A percentile compares a stretch with the other conserved stretches of the same genome.
phyloP scores from a whole-genome alignment of 2,113 vertebrate genomes.

The Pontoporia blainvillei region DNA sequence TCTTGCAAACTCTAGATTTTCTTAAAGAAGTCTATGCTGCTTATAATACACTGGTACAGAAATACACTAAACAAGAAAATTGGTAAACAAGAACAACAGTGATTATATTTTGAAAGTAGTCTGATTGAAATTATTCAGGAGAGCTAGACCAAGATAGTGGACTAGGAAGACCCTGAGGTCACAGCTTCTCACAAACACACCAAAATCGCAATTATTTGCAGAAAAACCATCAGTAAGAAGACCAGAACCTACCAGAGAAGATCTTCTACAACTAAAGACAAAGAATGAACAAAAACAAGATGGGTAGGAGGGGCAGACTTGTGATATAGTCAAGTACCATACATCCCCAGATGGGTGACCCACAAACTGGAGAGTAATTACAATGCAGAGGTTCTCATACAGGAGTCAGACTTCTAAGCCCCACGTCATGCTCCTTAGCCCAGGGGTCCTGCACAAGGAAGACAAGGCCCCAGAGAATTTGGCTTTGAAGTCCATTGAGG shows the following conservation, averaged over 20 bases:
- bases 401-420: too few species aligned
- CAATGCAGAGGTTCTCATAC: too few species aligned
- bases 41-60: background rate
- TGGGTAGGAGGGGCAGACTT: background rate
- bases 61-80: background rate
- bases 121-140: background rate
- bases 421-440: too few species aligned
- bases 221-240: background rate
- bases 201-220: background rate
- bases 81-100: background rate
- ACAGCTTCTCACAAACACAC: background rate
- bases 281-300: background rate
- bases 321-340: background rate
- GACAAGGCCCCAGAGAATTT: too few species aligned
- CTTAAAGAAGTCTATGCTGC: background rate
- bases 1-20: background rate
- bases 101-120: background rate
- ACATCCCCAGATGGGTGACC: too few species aligned
- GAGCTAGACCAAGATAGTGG: background rate
- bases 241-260: background rate
- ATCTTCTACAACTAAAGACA: background rate
- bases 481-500: too few species aligned
- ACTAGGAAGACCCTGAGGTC: background rate
- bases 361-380: too few species aligned
- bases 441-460: too few species aligned